These are phyloP conservation scores for Macrosteles quadrilineatus DNA, from an alignment of 1,140 invertebrate species.

Conservation along the genomic window DNA sequence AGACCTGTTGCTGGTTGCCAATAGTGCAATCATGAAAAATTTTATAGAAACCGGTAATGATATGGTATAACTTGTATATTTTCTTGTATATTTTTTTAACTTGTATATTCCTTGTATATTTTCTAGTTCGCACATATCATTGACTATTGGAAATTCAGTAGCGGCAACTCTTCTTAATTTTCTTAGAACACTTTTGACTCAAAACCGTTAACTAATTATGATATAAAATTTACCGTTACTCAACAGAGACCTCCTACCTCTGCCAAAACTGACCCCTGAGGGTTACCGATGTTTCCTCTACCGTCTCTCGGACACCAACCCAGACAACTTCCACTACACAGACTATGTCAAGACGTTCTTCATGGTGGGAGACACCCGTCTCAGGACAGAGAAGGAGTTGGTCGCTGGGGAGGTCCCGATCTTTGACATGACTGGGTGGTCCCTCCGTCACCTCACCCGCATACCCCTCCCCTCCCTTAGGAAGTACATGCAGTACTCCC, in stretches of 20 bases:
- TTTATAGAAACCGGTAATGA: too few relatives aligned
- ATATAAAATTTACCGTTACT: too few relatives aligned
- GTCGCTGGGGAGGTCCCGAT: slow-evolving; percentile 43
- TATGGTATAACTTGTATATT: too few relatives aligned
- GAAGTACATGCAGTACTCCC: slow-evolving; percentile 44
- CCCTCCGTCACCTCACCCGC: slow-evolving; percentile 40
- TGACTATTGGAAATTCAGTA: too few relatives aligned
- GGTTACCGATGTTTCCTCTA: slow-evolving; percentile 62
- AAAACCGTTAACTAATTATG: too few relatives aligned
- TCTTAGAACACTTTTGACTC: too few relatives aligned
- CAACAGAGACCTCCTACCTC: slow-evolving; percentile 41
- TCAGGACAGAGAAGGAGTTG: slow-evolving; percentile 38
- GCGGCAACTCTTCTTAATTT: too few relatives aligned
- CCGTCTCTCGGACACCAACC: slow-evolving; percentile 58
- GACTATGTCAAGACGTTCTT: slow-evolving; percentile 44
- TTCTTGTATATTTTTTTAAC: too few relatives aligned
- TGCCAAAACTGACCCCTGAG: slow-evolving; percentile 56
- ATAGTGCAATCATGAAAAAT: too few relatives aligned
- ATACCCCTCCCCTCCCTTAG: slow-evolving; percentile 36
- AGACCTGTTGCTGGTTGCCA: too few relatives aligned
- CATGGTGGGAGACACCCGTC: slow-evolving; percentile 40
- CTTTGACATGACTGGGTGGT: slow-evolving; percentile 43
- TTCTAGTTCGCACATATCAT: too few relatives aligned
- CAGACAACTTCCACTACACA: slow-evolving; percentile 56
- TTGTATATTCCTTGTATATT: too few relatives aligned